Evolutionary conservation across 2,888 invertebrate species (phyloP), one percentile per base, ranked within the genome.

Genomic region (Eledone cirrhosa): DNA sequence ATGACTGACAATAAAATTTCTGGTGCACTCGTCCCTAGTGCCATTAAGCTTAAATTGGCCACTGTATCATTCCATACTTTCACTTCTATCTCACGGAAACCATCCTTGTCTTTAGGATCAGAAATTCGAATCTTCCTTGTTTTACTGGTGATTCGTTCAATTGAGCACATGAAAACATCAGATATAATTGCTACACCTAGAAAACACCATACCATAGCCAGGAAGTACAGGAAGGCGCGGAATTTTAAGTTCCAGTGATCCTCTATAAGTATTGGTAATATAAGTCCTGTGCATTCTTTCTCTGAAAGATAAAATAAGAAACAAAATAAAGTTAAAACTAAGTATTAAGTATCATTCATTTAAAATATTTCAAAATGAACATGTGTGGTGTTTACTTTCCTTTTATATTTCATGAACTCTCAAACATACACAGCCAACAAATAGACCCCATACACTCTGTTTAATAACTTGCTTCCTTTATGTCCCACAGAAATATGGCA

Each of bases 141-240:
- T 86, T 91, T 92, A 84, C 92, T 92, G 16, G 93, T 93, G 84
- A 93, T 93, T 85, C 92, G 92, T 86, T 93, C 93, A 79, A 93
- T 93, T 77, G 92, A 90, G 81, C 92, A 92, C 93, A 93, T 93
- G 87, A 93, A 93, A 80, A 92, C 90, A 84, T 93, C 93, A 11
- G 93, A 93, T n/a, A 93, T 92, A 81, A 93, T 93, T 78, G 93
- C 92, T n/a, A 93, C 91, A 1, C 93, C 93, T 79, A 93, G 87
- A 86, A 93, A 93, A 84, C 92, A 92, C 90, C 93, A 93, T 22
- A 93, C 82, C 74, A 93, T 90, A 2, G 90, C 92, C 11, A 91
- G 63, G 5, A 92, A 85, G 87, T 93, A 93, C n/a, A 92, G 84
- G 48, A 89, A 81, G 11, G 91, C 92, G 31, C 92, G 86, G 8